These are phyloP conservation scores for Laodelphax striatellus DNA, from an alignment of 1,140 invertebrate genomes.

Conservation along the genomic window DNA sequence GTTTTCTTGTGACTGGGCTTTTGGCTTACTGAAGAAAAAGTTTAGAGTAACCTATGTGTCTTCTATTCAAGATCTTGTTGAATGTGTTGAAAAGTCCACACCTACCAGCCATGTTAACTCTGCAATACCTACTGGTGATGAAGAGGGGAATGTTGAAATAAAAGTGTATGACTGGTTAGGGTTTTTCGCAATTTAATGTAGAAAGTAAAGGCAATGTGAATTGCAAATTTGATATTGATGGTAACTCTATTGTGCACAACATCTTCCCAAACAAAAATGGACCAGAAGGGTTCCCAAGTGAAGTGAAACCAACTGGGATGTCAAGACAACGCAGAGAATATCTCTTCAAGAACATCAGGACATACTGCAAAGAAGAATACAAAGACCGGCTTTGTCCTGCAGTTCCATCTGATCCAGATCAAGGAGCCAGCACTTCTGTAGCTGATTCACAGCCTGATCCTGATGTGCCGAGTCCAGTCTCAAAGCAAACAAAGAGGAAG, in stretches of 20 bases:
- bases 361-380: conserved; percentile 9
- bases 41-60: conserved; percentile 4
- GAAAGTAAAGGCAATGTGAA: conserved; percentile 4
- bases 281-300: conserved; percentile 1
- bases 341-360: conserved; percentile 9
- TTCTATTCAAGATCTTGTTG: conserved; percentile 9
- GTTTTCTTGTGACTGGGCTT: conserved; percentile 11
- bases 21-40: conserved; percentile 10
- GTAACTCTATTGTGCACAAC: neutral
- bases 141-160: conserved; percentile 8
- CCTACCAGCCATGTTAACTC: conserved; percentile 7
- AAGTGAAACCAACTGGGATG: neutral
- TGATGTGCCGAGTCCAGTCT: too few species aligned
- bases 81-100: conserved; percentile 6
- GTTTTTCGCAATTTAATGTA: conserved; percentile 1
- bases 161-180: conserved; percentile 6
- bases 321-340: conserved; percentile 2
- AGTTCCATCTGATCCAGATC: neutral
- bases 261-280: neutral
- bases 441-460: too few species aligned
- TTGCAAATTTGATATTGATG: conserved; percentile 1
- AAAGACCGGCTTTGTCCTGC: neutral
- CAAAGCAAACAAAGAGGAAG: too few species aligned
- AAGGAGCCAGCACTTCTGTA: too few species aligned
- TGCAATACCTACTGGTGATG: conserved; percentile 3